Base-by-base conservation (phyloP, 2,113 vertebrate genomes). In the Gracilinanus agilis region DNA sequence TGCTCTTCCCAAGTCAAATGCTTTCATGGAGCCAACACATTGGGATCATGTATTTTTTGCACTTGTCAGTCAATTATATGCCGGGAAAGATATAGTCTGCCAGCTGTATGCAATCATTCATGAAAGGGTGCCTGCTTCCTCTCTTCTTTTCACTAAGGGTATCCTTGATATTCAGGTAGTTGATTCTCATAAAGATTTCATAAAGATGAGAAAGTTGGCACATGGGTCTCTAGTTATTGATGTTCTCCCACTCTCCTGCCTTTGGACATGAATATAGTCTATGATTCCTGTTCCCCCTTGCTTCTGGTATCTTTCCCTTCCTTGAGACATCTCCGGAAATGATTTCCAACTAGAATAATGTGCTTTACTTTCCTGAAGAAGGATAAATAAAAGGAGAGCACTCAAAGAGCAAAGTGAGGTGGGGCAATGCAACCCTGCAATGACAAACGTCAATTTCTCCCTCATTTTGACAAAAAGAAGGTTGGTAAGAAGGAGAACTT, bases 381-480 rank as follows among this genome's bases (percentile, higher is more conserved):
- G 89, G 58, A 90, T 40, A 92, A 91, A 96, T 44, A 29, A 93
- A 93, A 91, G 88, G 58, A 89, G 11, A 10, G 94, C 94, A 83
- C 90, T 24, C 54, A 89, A 91, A 10, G 7, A 27, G 3, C 54
- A 92, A 21, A 56, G 2, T 90, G 88, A 96, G 93, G 27, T 44
- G 10, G 92, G 88, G 91, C 92, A 94, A 55, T 92, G 92, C 94
- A 95, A 54, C 91, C 91, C 1, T 53, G 0, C 91, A 97, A 91
- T 55, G 96, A 96, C 90, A 98, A 97, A 98, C 97, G 96, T 92
- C 97, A 98, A 98, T 97, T 90, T 61, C 61, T 96, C 40, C 94
- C 58, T 96, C 97, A 91, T 94, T 96, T 93, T 95, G 96, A 96
- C 93, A 96, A 95, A 53, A 21, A 97, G 91, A 96, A 88, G 95